A percentile compares a stretch with the other conserved stretches of the same genome.
phyloP scores from a whole-genome alignment of 2,113 vertebrate genomes.

The Nothoprocta perdicaria region DNA sequence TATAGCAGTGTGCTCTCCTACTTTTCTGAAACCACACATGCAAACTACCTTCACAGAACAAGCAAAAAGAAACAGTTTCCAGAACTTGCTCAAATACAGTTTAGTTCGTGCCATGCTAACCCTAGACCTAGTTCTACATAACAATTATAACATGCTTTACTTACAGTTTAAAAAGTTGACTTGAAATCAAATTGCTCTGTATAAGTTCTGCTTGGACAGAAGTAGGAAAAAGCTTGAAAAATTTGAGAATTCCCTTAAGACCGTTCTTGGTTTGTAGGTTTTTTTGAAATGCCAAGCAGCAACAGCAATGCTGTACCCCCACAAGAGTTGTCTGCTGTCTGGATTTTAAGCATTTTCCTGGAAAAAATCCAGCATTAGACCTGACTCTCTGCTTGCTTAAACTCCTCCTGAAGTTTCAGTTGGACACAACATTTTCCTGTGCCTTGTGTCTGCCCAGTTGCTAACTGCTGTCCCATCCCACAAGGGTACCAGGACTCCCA shows the following conservation, averaged over 20 bases:
- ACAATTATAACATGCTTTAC: neutral
- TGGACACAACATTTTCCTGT: neutral
- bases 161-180: neutral
- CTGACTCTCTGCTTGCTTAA: neutral
- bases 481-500: neutral
- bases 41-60: neutral
- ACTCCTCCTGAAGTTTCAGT: neutral
- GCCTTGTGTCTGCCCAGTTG: rapidly evolving
- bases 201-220: neutral
- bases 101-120: rapidly evolving
- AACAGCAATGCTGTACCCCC: neutral
- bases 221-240: neutral
- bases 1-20: neutral
- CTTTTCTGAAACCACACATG: neutral
- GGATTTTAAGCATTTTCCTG: neutral
- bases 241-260: neutral
- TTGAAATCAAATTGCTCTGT: neutral
- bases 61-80: neutral
- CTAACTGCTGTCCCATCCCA: neutral
- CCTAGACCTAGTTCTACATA: neutral
- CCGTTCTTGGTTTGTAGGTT: neutral
- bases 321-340: neutral
- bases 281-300: neutral
- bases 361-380: neutral
- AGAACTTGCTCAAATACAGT: neutral